phyloP scores from a whole-genome alignment of 2,797 vertebrate genomes.

The Anniella stebbinsi region DNA sequence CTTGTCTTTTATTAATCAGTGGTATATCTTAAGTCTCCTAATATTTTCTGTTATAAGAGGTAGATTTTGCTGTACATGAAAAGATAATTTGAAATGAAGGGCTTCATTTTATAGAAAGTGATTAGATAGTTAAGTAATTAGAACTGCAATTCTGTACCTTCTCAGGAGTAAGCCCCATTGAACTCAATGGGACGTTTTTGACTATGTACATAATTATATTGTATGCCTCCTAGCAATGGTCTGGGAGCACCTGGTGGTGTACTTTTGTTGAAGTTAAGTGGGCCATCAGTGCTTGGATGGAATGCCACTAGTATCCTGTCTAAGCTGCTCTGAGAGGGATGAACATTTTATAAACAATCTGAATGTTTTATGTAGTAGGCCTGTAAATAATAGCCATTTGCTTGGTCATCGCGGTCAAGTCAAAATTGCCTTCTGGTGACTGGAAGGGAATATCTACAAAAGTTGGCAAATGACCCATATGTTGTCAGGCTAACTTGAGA shows the following conservation, averaged over 20 bases:
- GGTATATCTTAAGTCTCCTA: neutral
- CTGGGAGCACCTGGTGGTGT: neutral
- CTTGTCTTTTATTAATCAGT: neutral
- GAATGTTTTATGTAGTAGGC: neutral
- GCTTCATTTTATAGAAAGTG: conserved; percentile 46
- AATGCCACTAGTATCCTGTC: neutral
- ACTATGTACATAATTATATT: no score
- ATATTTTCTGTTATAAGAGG: neutral
- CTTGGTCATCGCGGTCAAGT: neutral
- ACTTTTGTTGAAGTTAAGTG: neutral
- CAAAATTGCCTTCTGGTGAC: neutral
- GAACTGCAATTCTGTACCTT: neutral
- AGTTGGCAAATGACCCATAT: neutral
- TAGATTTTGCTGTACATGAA: neutral
- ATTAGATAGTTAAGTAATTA: conserved; percentile 7
- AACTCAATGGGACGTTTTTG: neutral
- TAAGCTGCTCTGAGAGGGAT: neutral
- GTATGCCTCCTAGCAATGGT: neutral
- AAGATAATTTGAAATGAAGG: conserved; percentile 31
- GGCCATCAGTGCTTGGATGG: neutral
- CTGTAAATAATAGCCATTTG: neutral
- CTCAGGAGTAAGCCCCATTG: neutral
- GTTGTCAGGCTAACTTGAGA: neutral
- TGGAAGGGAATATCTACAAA: neutral
- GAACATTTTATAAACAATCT: neutral